Conservation (phyloP, 2,113 vertebrate species). For the Ammodramus savannarum region DNA sequence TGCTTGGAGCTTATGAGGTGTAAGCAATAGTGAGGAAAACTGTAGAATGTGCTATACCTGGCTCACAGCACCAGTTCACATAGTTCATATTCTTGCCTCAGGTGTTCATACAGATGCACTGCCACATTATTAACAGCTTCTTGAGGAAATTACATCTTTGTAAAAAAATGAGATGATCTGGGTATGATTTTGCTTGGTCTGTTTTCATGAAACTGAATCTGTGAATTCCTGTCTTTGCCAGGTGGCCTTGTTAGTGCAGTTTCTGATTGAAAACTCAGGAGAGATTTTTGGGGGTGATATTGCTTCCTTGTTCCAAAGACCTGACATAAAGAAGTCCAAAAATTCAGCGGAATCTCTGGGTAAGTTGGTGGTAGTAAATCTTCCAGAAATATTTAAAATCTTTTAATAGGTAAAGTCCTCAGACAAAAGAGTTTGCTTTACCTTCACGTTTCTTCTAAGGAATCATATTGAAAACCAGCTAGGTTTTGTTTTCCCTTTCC, state of each 20-base stretch:
- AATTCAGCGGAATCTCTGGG: constrained; percentile 49
- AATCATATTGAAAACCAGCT: neutral
- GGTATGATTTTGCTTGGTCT: neutral
- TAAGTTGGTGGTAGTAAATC: neutral
- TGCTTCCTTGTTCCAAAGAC: constrained; percentile 62
- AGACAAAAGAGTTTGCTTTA: neutral
- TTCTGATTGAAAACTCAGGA: constrained; percentile 77
- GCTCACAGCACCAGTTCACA: neutral
- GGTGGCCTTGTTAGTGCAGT: constrained; percentile 77
- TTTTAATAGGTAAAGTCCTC: neutral
- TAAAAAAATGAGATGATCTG: rapidly evolving
- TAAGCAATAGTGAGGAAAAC: neutral
- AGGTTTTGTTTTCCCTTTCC: neutral
- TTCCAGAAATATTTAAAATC: neutral
- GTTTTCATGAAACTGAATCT: neutral
- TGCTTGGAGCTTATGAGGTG: neutral
- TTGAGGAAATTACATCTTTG: neutral
- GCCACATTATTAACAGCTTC: neutral
- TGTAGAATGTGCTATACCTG: neutral
- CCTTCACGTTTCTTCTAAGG: neutral
- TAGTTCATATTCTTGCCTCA: neutral
- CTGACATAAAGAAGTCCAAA: constrained; percentile 36
- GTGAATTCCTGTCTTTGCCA: constrained; percentile 13
- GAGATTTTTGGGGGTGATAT: constrained; percentile 77
- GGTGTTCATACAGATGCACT: neutral